Evolutionary conservation across 2,888 invertebrate genomes (phyloP), one percentile per base, ranked within the genome.

Genomic region (Tetragonula carbonaria): DNA sequence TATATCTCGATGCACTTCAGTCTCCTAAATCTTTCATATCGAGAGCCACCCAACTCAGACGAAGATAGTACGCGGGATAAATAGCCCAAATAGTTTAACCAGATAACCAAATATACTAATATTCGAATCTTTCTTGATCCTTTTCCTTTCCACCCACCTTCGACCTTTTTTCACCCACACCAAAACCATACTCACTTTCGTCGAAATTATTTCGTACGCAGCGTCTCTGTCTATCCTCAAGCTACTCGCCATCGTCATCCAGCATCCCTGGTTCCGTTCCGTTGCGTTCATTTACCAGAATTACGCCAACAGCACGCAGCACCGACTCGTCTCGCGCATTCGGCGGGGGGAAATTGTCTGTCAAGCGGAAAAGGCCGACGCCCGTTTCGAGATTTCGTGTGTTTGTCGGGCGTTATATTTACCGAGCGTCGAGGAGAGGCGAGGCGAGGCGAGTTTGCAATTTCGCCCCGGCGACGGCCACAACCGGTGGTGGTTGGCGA

Each of bases 351-450:
- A 50, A 57, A 67, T 62, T 33, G 67, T 62, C 50, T 28, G 74
- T 21, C 65, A 21, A 51, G 16, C 23, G 3, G 67, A 79, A n/a
- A 74, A 57, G 53, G 16, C 38, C n/a, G 33, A 45, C 11, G 53
- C 23, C 8, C 55, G 74, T 66, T 71, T 63, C 78, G 38, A 73
- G 67, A 68, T 71, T 81, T 78, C 66, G 71, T 14, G 16, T 55
- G 74, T 67, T 18, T 51, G 73, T 66, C 73, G 71, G 8, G 67
- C n/a, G 72, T 18, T 55, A 76, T 78, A 81, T 82, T 86, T 83
- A 78, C 66, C n/a, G 28, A 63, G 59, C 16, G n/a, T 51, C 72
- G 76, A 73, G 75, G 76, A 67, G 65, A 68, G 76, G 77, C 68
- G 62, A 66, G n/a, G 55, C 72, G 76, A 73, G 77, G 77, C 72